Evolutionary conservation across 2,113 vertebrate species (phyloP), one percentile per base, ranked within the genome.

Genomic region (Nerophis lumbriciformis): DNA sequence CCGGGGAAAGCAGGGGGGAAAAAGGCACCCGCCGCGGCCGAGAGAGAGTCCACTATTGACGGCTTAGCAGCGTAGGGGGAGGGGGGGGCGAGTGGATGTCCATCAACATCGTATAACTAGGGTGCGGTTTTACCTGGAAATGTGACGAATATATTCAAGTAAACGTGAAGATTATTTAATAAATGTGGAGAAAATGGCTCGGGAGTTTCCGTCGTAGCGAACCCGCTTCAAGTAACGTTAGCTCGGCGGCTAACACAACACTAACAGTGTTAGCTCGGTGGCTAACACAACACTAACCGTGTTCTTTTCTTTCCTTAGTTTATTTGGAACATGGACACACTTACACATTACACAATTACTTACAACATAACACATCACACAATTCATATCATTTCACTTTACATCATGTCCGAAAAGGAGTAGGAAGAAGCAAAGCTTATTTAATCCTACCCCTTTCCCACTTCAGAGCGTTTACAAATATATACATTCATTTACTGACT

Each of bases 1-100:
- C 79, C 88, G 65, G 68, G 49, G 84, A 90, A 91, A 91, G 68
- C 84, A 38, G 70, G 87, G 92, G 93, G 90, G 91, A 93, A 92
- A 92, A 91, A 86, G 65, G 63, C 65, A 11, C 75, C 78, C 36
- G 81, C 64, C 81, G 72, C 76, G 77, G 65, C 81, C 82, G 79
- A 81, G 76, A 64, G 66, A 16, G 62, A 84, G 76, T 21, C 85
- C 88, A 75, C 81, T 87, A 85, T 87, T 83, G 65, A 78, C 87
- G 83, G 87, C 81, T 81, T 84, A 83, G 81, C 68, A 63, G 65
- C 72, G 80, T 73, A 73, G 80, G 83, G 80, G 80, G 68, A 76
- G 83, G 85, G 81, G 83, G 79, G 81, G 83, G 79, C 57, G 73
- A 69, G 69, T 61, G 67, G 72, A 62, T 71, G 76, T 78, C 82